These are phyloP conservation scores for Columba livia DNA, from an alignment of 2,113 vertebrate genomes.

Conservation along the genomic window DNA sequence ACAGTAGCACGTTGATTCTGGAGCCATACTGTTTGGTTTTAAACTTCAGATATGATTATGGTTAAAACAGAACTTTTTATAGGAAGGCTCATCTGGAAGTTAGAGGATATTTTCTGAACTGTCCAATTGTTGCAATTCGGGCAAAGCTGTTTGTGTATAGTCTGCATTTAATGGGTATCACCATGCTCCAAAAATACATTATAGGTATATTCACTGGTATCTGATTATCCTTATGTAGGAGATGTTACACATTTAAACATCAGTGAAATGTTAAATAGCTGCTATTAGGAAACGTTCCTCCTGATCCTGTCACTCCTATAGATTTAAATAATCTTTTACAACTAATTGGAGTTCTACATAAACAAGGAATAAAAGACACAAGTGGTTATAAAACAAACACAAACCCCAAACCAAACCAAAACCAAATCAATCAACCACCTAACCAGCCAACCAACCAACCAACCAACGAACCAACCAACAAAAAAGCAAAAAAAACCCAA, in stretches of 20 bases:
- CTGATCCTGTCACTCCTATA: background rate
- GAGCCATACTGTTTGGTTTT: background rate
- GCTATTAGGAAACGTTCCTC: background rate
- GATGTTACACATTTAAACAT: background rate
- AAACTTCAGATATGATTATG: background rate
- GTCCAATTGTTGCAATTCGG: background rate
- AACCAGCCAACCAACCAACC: too few relatives aligned
- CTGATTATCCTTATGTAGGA: background rate
- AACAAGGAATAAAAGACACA: background rate
- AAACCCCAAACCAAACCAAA: too few relatives aligned
- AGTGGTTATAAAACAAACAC: background rate
- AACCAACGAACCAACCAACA: background rate
- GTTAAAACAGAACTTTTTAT: background rate
- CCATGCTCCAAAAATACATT: background rate
- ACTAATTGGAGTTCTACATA: background rate
- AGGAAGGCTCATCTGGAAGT: background rate
- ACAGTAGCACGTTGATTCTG: background rate
- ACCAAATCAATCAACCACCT: too few relatives aligned
- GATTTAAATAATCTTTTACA: background rate
- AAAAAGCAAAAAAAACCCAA: too few relatives aligned
- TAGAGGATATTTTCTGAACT: background rate
- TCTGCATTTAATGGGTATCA: background rate
- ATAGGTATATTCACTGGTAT: background rate
- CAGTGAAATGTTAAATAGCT: background rate
- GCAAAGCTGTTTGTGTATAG: background rate